Conservation (phyloP, 2,797 vertebrate species). For the Neosilurus hyrtlii region DNA sequence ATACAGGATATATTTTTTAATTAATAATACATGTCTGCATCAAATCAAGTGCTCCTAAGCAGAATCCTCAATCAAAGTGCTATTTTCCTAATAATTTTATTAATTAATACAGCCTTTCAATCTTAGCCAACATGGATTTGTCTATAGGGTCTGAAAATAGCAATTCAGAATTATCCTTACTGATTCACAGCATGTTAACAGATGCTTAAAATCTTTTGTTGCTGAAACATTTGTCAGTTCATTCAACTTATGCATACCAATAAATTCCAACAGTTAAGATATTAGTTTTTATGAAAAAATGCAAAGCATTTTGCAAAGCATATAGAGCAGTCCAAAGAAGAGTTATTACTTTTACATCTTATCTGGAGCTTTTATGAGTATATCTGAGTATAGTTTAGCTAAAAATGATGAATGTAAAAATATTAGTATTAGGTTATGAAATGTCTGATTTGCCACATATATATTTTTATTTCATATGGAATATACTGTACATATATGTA, state of each 20-base stretch:
- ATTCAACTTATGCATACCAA: not conserved
- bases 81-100: not conserved
- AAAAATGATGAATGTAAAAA: not conserved
- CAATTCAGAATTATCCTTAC: not conserved
- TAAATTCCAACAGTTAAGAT: not conserved
- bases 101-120: not conserved
- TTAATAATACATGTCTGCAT: not conserved
- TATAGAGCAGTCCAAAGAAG: not conserved
- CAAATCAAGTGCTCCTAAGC: not conserved
- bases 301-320: not conserved
- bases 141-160: not conserved
- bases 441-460: not conserved
- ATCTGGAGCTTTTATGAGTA: not conserved
- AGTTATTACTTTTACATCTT: not conserved
- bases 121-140: not conserved
- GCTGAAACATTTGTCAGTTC: not conserved
- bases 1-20: not conserved
- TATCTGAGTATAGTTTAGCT: not conserved
- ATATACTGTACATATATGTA: not conserved
- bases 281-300: not conserved
- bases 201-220: not conserved
- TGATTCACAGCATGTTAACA: not conserved
- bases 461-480: not conserved
- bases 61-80: not conserved
- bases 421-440: not conserved